Evolutionary conservation across 2,797 vertebrate species (phyloP).

Genomic region (Tragopan temminckii): DNA sequence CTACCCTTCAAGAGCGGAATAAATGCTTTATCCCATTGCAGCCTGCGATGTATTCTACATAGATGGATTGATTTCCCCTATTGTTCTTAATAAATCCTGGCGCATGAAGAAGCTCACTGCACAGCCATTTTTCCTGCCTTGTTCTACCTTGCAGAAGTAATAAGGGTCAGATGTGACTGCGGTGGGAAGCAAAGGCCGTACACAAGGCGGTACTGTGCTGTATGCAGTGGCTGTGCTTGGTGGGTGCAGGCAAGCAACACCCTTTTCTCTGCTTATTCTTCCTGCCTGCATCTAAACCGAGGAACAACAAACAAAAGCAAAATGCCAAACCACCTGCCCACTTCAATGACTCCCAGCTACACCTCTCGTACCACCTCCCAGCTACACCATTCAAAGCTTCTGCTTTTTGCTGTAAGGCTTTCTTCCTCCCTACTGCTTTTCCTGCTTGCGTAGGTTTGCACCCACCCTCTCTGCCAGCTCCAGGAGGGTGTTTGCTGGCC

Average conservation of each 20-base stretch:
- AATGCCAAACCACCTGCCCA: neutral
- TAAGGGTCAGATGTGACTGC: constrained; percentile 70
- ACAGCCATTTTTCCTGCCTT: constrained; percentile 72
- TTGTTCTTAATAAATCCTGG: constrained; percentile 77
- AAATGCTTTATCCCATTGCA: constrained; percentile 77
- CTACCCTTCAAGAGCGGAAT: constrained; percentile 76
- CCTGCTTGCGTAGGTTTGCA: neutral
- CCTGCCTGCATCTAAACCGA: neutral
- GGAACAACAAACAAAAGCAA: neutral
- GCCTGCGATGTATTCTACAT: constrained; percentile 69
- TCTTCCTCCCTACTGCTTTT: neutral
- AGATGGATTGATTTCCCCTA: constrained; percentile 77
- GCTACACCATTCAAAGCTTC: neutral
- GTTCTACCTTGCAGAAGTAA: constrained; percentile 74
- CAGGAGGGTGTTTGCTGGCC: neutral
- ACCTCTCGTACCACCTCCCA: neutral
- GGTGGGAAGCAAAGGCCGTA: constrained; percentile 55
- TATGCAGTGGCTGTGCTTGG: neutral
- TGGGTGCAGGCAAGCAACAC: constrained; percentile 17
- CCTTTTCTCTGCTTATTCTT: neutral
- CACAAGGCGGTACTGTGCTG: neutral
- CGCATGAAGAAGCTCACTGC: constrained; percentile 67
- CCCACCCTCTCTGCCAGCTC: neutral
- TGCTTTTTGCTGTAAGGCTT: neutral
- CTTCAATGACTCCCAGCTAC: neutral